Evolutionary conservation across 2,888 invertebrate genomes (phyloP), one percentile per base, ranked within the genome.

Genomic region (Hirtodrosophila confusa): DNA sequence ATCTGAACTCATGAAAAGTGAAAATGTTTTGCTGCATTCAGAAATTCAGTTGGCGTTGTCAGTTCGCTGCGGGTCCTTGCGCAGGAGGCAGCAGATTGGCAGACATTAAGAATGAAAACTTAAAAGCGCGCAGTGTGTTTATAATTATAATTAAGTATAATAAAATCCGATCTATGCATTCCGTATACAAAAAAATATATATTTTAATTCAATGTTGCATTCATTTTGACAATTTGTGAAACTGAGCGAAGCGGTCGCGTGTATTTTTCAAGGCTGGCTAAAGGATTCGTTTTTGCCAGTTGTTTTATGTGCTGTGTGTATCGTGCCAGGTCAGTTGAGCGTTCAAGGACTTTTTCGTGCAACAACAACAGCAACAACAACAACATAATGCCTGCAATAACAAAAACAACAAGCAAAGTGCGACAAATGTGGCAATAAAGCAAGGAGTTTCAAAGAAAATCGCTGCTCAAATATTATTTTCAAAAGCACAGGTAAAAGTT

Each of bases 301-400:
- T 78, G 62, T 43, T 43, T 43, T 45, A 57, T 57, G 47, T 54
- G 54, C 44, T 65, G 79, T 83, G 84, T 79, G 72, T 83, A 79
- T 83, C 78, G 86, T 88, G 85, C 62, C 82, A 88, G 88, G 88
- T 82, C 82, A 88, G 82, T 86, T 88, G 85, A 83, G 87, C 87
- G 85, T 87, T 88, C 82, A 82, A 82, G 82, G 82, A 88, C 88
- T 82, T 82, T 62, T 69, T 45, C 54, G 56, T 83, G 57, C 43
- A 79, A 65, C 56, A 62, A 58, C 39, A 61, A 60, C 53, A 65
- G 47, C 43, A 54, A 43, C 35, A 51, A 39, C 39, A 67, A 41
- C 43, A 17, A 17, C 1, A 17, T 17, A 17, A 58, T 48, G 68
- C 61, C 57, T 64, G 58, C 64, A 69, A 58, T 49, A 68, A 77